A percentile compares a stretch with the other conserved stretches of the same genome.
Evolutionary conservation across 2,797 vertebrate species (phyloP).

Genomic region (Chaetophractus vellerosus): DNA sequence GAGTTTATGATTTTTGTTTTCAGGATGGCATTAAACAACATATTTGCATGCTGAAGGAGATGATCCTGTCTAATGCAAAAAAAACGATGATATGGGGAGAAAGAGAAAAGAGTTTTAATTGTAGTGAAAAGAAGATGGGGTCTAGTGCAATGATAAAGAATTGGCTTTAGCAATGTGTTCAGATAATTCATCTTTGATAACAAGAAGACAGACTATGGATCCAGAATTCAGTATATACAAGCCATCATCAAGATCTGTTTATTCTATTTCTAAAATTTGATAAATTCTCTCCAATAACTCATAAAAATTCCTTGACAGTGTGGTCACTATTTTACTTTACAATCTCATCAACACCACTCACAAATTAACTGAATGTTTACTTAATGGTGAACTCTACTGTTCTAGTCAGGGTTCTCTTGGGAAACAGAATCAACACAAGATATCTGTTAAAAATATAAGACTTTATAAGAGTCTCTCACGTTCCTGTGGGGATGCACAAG

Average conservation of each 20-base stretch:
- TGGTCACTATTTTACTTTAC: background rate
- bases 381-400: background rate
- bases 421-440: too few species aligned
- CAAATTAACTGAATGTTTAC: background rate
- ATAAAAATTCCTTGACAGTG: background rate
- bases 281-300: background rate
- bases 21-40: background rate
- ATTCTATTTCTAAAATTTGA: background rate
- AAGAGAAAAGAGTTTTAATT: background rate
- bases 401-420: too few species aligned
- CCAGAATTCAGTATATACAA: background rate
- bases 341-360: background rate
- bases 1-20: background rate
- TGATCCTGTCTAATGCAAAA: background rate
- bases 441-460: too few species aligned
- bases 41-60: background rate
- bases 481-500: too few species aligned
- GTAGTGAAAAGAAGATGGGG: background rate
- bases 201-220: background rate
- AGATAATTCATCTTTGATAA: background rate
- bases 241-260: background rate
- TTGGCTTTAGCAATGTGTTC: background rate
- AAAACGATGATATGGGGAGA: background rate
- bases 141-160: background rate
- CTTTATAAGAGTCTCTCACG: too few species aligned